phyloP scores from a whole-genome alignment of 1,140 invertebrate genomes.

The Augochlora pura region DNA sequence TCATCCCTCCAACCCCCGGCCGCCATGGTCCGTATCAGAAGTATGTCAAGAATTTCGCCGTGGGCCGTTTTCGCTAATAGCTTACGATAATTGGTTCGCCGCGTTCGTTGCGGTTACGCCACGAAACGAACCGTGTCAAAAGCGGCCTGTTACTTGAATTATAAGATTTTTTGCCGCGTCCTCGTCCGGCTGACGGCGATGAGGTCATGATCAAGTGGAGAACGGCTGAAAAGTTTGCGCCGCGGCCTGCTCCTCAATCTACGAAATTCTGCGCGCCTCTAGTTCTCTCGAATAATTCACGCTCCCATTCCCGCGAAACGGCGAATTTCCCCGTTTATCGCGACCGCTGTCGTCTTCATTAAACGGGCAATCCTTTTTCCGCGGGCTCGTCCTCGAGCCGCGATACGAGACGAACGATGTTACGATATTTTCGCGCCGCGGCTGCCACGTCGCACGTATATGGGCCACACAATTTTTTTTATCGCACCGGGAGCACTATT shows the following conservation, averaged over 20 bases:
- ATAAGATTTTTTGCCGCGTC: conserved; percentile 38
- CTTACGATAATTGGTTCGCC: conserved; percentile 60
- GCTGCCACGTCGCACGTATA: no score
- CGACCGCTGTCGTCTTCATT: neutral
- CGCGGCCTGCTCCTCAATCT: no score
- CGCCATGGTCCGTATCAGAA: conserved; percentile 28
- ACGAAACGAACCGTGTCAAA: conserved; percentile 58
- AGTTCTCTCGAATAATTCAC: neutral
- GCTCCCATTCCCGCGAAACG: neutral
- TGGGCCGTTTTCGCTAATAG: conserved; percentile 63
- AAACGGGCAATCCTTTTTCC: no score
- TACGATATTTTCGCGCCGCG: no score
- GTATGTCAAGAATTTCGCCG: conserved; percentile 62
- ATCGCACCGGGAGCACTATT: no score
- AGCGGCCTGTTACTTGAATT: conserved; percentile 59
- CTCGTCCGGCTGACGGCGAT: conserved; percentile 1
- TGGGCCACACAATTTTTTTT: no score
- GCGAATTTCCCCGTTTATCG: neutral
- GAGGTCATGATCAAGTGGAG: conserved; percentile 37
- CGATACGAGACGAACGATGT: no score
- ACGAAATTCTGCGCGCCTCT: neutral
- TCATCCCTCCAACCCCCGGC: conserved; percentile 22
- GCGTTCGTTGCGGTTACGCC: conserved; percentile 49
- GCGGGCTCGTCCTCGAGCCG: no score
- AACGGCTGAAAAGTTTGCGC: conserved; percentile 19